These are phyloP conservation scores for Plecturocebus donacophilus DNA, from an alignment of 2,113 vertebrate genomes.

Conservation along the genomic window DNA sequence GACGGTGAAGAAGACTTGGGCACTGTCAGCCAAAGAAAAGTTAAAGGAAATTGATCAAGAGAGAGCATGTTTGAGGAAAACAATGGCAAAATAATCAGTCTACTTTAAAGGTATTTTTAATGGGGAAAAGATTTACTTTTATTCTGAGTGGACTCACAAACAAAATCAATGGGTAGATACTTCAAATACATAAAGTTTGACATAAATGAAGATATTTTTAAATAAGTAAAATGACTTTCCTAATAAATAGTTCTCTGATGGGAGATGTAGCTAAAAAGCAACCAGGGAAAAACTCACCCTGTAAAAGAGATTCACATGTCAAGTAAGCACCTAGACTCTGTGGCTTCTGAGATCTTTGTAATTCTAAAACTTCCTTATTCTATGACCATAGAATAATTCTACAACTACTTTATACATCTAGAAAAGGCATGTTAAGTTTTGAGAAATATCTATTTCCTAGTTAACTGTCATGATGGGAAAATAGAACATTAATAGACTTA, in stretches of 20 bases:
- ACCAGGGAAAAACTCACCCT: not conserved
- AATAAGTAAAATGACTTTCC: not conserved
- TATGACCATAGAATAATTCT: not conserved
- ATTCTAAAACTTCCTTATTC: not conserved
- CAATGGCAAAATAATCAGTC: not conserved
- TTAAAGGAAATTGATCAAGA: not conserved
- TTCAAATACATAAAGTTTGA: conserved; percentile 6
- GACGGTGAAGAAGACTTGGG: not conserved
- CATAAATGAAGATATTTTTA: not conserved
- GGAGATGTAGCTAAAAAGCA: not conserved
- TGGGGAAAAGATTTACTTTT: not conserved
- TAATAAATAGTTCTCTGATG: not conserved
- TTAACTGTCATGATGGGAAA: not conserved
- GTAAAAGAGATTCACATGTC: not conserved
- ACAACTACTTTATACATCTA: not conserved
- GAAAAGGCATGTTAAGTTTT: not conserved
- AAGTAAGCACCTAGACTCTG: conserved; percentile 13
- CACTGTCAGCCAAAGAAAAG: not conserved
- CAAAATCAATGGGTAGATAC: not conserved
- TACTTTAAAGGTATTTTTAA: not conserved
- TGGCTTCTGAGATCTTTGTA: not conserved
- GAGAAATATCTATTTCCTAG: not conserved
- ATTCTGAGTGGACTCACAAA: not conserved
- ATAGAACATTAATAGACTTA: not conserved
- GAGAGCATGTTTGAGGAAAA: not conserved